Conservation (phyloP, 1,140 invertebrate genomes). For the Aphidius ervi region DNA sequence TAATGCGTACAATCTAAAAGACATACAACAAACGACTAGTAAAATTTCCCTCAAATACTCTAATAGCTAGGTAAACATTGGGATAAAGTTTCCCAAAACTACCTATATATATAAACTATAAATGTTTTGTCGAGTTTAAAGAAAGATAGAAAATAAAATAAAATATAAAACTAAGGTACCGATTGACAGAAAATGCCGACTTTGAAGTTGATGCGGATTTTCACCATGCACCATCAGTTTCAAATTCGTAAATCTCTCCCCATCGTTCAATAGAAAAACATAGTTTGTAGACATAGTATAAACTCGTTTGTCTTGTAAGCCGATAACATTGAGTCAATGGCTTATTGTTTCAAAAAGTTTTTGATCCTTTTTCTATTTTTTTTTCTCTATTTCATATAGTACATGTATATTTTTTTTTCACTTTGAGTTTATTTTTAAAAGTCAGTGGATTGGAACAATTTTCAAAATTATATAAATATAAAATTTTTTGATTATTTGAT, state of each 20-base stretch:
- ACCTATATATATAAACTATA: no score
- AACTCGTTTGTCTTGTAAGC: conserved; percentile 50
- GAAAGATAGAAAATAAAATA: conserved; percentile 17
- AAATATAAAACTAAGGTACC: conserved; percentile 13
- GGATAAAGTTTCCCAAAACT: no score
- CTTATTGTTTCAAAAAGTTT: conserved; percentile 42
- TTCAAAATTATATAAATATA: conserved; percentile 17
- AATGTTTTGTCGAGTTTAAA: conserved; percentile 4
- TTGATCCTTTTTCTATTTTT: not conserved
- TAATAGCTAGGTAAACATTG: conserved; percentile 53
- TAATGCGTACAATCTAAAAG: no score
- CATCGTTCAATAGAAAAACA: no score
- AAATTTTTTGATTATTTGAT: conserved; percentile 37
- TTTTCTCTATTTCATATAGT: no score
- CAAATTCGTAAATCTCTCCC: conserved; percentile 40
- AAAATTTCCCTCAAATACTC: conserved; percentile 42
- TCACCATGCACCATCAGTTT: conserved; percentile 29
- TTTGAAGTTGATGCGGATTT: conserved; percentile 44
- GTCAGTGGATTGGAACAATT: conserved; percentile 20
- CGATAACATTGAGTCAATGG: conserved; percentile 53
- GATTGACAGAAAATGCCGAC: conserved; percentile 12
- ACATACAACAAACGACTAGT: no score
- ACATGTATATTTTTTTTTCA: no score
- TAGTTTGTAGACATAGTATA: not conserved
- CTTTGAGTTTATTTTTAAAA: no score